Evolutionary conservation across 2,888 invertebrate genomes (phyloP).

Genomic region (Vandiemenella viatica): DNA sequence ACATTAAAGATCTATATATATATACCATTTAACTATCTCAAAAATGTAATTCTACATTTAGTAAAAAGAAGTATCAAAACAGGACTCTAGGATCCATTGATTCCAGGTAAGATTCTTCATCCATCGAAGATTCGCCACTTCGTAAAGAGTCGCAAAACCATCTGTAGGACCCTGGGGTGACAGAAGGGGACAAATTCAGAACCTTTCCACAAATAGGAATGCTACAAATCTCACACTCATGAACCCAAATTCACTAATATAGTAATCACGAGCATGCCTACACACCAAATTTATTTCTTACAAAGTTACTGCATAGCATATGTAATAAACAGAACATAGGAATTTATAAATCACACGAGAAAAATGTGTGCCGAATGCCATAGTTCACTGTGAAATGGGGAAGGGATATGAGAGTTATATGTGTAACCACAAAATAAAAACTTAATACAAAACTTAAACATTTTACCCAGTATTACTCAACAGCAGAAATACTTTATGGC

Average conservation of each 20-base stretch:
- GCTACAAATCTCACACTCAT: not conserved
- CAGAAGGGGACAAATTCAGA: conserved; percentile 20
- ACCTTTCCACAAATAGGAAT: conserved; percentile 10
- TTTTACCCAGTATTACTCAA: too few relatives aligned
- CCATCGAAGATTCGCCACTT: conserved; percentile 14
- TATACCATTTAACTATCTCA: too few relatives aligned
- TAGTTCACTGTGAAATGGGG: too few relatives aligned
- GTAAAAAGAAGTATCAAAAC: too few relatives aligned
- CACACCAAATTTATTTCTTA: not conserved
- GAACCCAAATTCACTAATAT: not conserved
- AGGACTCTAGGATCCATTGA: too few relatives aligned
- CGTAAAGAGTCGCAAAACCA: conserved; percentile 17
- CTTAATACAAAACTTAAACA: too few relatives aligned
- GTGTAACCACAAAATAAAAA: too few relatives aligned
- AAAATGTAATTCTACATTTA: too few relatives aligned
- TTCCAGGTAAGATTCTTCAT: conserved; percentile 13
- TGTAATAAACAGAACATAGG: not conserved
- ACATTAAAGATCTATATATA: too few relatives aligned
- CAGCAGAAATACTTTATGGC: not conserved
- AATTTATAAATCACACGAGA: not conserved
- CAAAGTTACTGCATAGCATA: too few relatives aligned
- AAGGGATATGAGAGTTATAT: too few relatives aligned
- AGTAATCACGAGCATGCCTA: not conserved
- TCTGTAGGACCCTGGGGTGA: conserved; percentile 19
- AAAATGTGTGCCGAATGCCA: too few relatives aligned